These are phyloP conservation scores for Pseudolycoriella hygida DNA, from an alignment of 2,888 invertebrate genomes.

Conservation along the genomic window DNA sequence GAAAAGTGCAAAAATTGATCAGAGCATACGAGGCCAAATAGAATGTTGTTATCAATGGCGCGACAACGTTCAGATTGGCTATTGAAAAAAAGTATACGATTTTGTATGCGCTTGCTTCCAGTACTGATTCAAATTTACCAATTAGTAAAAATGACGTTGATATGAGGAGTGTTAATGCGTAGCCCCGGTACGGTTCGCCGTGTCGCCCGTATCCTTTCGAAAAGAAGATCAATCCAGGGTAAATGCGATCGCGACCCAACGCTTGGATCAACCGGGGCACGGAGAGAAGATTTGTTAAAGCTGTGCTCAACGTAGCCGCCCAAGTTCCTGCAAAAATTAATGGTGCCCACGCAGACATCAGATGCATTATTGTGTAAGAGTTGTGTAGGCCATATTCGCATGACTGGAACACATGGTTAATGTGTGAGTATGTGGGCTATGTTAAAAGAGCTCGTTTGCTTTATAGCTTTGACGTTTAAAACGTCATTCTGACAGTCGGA, in stretches of 20 bases:
- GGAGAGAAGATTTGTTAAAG: constrained; percentile 83
- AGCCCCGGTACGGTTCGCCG: constrained; percentile 79
- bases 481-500: too few relatives aligned
- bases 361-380: constrained; percentile 77
- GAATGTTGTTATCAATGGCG: constrained; percentile 88
- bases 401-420: constrained; percentile 13
- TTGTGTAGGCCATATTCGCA: constrained; percentile 72
- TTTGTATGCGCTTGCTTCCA: too few relatives aligned
- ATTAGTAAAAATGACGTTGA: constrained; percentile 74
- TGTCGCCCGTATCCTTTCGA: constrained; percentile 75
- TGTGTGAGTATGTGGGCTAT: too few relatives aligned
- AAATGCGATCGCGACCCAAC: constrained; percentile 82
- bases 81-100: constrained; percentile 20
- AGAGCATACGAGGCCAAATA: constrained; percentile 87
- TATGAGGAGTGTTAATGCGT: constrained; percentile 77
- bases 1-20: constrained; percentile 91
- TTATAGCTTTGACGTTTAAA: too few relatives aligned
- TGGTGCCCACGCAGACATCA: constrained; percentile 75
- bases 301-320: constrained; percentile 92
- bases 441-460: too few relatives aligned
- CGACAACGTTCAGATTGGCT: constrained; percentile 78
- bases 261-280: constrained; percentile 83
- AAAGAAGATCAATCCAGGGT: constrained; percentile 85
- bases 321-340: constrained; percentile 92
- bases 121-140: constrained; percentile 50